Base-by-base conservation (phyloP, 2,888 invertebrate species). In the Noctua janthe region DNA sequence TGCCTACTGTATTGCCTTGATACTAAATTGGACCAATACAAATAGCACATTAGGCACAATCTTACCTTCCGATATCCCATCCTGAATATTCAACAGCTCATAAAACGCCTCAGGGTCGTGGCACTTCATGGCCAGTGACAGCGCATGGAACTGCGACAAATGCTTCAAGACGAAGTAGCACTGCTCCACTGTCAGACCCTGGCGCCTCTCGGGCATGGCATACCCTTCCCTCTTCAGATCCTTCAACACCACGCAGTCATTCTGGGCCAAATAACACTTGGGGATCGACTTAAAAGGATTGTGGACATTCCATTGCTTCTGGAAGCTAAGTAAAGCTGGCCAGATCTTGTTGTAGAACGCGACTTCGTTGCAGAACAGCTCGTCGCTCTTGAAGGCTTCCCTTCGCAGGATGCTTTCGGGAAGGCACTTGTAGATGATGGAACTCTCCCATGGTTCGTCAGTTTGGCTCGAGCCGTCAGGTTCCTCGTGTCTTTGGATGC, bases 341-440 rank as follows among this genome's bases (percentile, higher is more conserved):
- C 98, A 97, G 23, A 98, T 98, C 88, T 97, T 97, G 56, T 97
- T 98, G 91, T 98, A 98, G 91, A 98, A 98, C 15, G 97, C 97
- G 0, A 98, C 98, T 93, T 98, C 98, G 88, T 98, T 98, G 90
- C 97, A 97, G 91, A 98, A 98, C 0, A 98, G 93, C 78, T 97
- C 97, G 80, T 98, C 98, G 91, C 98, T 98, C 92, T 98, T 98
- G 90, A 97, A 98, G 0, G 98, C 97, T 89, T 98, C 98, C n/a
- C 98, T 95, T 54, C 97, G 95, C 39, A 97, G 96, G 17, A 96
- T 94, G 84, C 97, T 98, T 85, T 98, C 97, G 0, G 98, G 98
- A 29, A 98, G 94, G 86, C 98, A 97, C 94, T 98, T 98, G 94
- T 98, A 98, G 81, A 98, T 98, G 66, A 98, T 97, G 39, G 97